Base-by-base conservation (phyloP, 2,797 vertebrate species). In the Rallus crepitans region DNA sequence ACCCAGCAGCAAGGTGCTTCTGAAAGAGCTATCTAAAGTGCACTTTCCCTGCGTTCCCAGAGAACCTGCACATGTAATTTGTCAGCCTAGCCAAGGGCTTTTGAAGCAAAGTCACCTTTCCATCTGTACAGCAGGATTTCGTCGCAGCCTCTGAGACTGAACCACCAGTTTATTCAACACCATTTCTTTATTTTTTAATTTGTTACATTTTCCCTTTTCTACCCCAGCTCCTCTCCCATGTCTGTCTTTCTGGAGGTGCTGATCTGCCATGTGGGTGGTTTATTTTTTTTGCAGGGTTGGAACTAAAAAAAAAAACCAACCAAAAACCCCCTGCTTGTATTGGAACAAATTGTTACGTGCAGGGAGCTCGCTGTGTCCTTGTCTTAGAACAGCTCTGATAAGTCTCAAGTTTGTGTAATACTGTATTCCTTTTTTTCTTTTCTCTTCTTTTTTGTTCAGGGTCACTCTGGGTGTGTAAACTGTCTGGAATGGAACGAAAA, bases 381-480 rank as follows among this genome's bases (percentile, higher is more conserved):
- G 59, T 50, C 69, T 85, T 24, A 24, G 70, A 87, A 81, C 65
- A 89, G 33, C 89, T 90, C 73, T 82, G 86, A 78, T 90, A 59
- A 91, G 53, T 72, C 75, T 77, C 66, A 80, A 80, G 75, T 94
- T 82, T 86, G 68, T 93, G 80, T 97, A 87, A 97, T 78, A 13
- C 64, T 82, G 5, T 94, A 75, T 94, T 94, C 64, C 87, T 50
- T 40, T 81, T 33, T 39, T 42, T 16, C 80, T 33, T 39, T 37
- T 12, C 28, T 18, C 28, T 30, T 40, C 42, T 20, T 14, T 11
- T 90, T 93, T 40, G 21, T 55, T 94, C 97, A 99, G 99, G 99
- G 99, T 95, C 99, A 99, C 93, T 99, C 99, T n/a, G 99, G 99
- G 79, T 99, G 99, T 97, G 99, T 99, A 92, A 99, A 99, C 98